Evolutionary conservation across 2,888 invertebrate genomes (phyloP).

Genomic region (Dryobotodes eremita): DNA sequence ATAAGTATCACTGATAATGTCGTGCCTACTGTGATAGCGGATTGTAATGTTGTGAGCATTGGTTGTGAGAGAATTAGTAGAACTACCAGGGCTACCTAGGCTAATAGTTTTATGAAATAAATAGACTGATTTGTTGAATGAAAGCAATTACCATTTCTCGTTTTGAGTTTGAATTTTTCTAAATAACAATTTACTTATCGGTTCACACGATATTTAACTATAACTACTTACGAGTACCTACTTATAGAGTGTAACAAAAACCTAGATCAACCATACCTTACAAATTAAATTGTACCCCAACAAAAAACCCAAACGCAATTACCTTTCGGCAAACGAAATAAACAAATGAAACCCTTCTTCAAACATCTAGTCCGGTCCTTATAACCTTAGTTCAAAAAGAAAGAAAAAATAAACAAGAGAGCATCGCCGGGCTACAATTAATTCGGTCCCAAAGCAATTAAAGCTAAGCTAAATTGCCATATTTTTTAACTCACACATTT

Average conservation of each 20-base stretch:
- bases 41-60: conserved; percentile 23
- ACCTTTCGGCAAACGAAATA: conserved; percentile 24
- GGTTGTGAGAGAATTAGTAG: background rate
- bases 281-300: conserved; percentile 25
- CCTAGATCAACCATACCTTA: background rate
- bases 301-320: conserved; percentile 40
- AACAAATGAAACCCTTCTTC: conserved; percentile 45
- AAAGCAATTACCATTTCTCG: background rate
- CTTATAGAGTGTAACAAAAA: background rate
- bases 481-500: conserved; percentile 71
- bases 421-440: conserved; percentile 61
- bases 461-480: conserved; percentile 70
- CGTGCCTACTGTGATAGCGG: background rate
- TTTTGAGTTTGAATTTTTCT: too few species aligned
- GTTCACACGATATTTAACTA: background rate
- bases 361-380: conserved; percentile 34
- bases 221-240: background rate
- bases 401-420: conserved; percentile 55
- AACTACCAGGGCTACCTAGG: background rate
- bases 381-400: conserved; percentile 37
- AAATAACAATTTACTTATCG: background rate
- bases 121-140: background rate
- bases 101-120: background rate
- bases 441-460: conserved; percentile 68
- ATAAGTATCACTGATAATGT: conserved; percentile 30